Evolutionary conservation across 2,888 invertebrate species (phyloP).

Genomic region (Saturnia japonica): DNA sequence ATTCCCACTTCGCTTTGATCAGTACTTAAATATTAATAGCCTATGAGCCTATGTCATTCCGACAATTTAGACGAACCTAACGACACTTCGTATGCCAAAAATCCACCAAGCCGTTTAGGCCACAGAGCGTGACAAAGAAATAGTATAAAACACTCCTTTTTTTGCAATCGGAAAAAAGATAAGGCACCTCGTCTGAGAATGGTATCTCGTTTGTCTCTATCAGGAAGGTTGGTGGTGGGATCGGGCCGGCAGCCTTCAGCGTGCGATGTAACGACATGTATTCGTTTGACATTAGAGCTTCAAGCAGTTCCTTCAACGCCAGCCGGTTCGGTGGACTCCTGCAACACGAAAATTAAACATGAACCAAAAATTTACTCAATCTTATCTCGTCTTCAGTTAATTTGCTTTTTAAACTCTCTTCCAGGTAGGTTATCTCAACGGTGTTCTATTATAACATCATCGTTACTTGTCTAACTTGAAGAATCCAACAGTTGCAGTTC

Average conservation of each 20-base stretch:
- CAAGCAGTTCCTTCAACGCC: slow-evolving; percentile 72
- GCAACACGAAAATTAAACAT: slow-evolving; percentile 7
- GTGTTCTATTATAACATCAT: too few species aligned
- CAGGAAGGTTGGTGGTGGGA: slow-evolving; percentile 68
- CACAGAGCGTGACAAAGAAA: too few species aligned
- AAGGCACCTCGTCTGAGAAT: slow-evolving; percentile 60
- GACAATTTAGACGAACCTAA: too few species aligned
- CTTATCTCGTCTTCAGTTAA: not conserved
- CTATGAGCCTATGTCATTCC: too few species aligned
- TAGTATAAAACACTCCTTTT: too few species aligned
- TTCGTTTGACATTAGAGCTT: slow-evolving; percentile 66
- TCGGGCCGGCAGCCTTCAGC: slow-evolving; percentile 65
- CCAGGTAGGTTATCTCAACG: not conserved
- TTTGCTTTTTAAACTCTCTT: not conserved
- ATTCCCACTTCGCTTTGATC: too few species aligned
- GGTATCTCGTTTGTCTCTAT: slow-evolving; percentile 54
- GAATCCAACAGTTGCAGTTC: too few species aligned
- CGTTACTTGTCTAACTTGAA: too few species aligned
- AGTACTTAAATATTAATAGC: too few species aligned
- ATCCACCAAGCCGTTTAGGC: too few species aligned
- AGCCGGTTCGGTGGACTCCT: slow-evolving; percentile 70
- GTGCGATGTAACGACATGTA: slow-evolving; percentile 68
- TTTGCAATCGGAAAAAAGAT: too few species aligned
- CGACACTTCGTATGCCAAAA: too few species aligned
- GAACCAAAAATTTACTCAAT: not conserved